phyloP scores from a whole-genome alignment of 2,113 vertebrate species.

The Gracilinanus agilis region DNA sequence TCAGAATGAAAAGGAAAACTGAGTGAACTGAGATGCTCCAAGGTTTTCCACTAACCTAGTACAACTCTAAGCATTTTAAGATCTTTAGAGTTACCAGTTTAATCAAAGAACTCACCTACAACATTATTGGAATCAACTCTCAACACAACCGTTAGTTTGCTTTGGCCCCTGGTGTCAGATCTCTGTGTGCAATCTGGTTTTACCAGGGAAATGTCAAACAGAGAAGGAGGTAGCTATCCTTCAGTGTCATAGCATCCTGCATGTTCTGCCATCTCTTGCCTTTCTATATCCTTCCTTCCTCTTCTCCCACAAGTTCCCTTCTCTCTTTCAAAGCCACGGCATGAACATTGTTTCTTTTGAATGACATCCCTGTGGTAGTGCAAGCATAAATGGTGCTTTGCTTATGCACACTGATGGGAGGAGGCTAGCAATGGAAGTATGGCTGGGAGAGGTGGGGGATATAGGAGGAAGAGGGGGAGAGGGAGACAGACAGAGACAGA shows the following conservation, averaged over 20 bases:
- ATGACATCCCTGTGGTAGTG: neutral
- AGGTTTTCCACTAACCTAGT: neutral
- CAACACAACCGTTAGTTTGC: neutral
- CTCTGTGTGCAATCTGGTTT: neutral
- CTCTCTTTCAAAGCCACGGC: neutral
- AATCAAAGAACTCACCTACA: neutral
- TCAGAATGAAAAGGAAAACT: neutral
- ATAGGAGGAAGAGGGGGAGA: neutral
- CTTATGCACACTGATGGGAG: neutral
- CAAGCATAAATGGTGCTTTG: neutral
- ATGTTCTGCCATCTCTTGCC: neutral
- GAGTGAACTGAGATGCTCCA: neutral
- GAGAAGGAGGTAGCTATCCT: neutral
- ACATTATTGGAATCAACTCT: neutral
- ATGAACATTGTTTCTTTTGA: neutral
- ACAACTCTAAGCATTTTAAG: neutral
- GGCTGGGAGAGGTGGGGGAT: neutral
- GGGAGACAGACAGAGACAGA: neutral
- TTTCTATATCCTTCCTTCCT: slow-evolving; percentile 5
- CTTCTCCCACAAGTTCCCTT: neutral
- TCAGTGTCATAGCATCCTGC: neutral
- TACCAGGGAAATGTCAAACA: neutral
- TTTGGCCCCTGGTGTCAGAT: neutral
- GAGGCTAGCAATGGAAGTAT: neutral
- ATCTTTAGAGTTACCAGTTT: neutral